A percentile compares a stretch with the other conserved stretches of the same genome.
Conservation (phyloP, 1,140 invertebrate species). For the Drosophila serrata region DNA sequence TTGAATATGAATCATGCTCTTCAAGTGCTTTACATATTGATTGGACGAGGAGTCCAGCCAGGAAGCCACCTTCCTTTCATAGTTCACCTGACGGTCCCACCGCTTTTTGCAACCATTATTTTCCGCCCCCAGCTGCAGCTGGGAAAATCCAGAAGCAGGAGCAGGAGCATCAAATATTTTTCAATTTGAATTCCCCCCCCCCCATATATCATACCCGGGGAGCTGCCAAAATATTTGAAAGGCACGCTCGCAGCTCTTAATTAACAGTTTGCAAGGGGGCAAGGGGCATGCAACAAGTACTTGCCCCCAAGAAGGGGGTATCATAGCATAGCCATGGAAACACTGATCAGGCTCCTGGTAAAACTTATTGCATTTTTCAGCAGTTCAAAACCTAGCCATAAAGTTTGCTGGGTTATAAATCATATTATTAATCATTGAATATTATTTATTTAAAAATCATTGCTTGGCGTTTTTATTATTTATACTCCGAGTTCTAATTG, state of each 20-base stretch:
- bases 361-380: background rate
- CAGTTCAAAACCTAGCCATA: background rate
- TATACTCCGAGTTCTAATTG: slow-evolving; percentile 6
- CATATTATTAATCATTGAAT: background rate
- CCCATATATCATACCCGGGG: background rate
- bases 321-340: no score
- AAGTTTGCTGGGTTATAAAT: background rate
- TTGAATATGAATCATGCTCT: slow-evolving; percentile 74
- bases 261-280: slow-evolving; percentile 30
- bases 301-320: background rate
- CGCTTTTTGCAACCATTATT: slow-evolving; percentile 26
- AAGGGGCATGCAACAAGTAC: slow-evolving; percentile 46
- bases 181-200: slow-evolving; percentile 31
- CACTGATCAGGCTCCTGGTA: background rate
- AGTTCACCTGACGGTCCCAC: slow-evolving; percentile 26
- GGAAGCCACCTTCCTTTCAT: slow-evolving; percentile 2
- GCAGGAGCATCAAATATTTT: slow-evolving; percentile 36
- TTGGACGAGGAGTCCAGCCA: slow-evolving; percentile 39
- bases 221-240: slow-evolving; percentile 9
- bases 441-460: slow-evolving; percentile 1
- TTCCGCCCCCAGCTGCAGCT: slow-evolving; percentile 1
- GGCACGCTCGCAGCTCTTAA: slow-evolving; percentile 29
- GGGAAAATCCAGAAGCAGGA: slow-evolving; percentile 3
- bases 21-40: slow-evolving; percentile 67
- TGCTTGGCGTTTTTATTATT: background rate